phyloP scores from a whole-genome alignment of 2,797 vertebrate species.

The Sebastolobus alascanus region DNA sequence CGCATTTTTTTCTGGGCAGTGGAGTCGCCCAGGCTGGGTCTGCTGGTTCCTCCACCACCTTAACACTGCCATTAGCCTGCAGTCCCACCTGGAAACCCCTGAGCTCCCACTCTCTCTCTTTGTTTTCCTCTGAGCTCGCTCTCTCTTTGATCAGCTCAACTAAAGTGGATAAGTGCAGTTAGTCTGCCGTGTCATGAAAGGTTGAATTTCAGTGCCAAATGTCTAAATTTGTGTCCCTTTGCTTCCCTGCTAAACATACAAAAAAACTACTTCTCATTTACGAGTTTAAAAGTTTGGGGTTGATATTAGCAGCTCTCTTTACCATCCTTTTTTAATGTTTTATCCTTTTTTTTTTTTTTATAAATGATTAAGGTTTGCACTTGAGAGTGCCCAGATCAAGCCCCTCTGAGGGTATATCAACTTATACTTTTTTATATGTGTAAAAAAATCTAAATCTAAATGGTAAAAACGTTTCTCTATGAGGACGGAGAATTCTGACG shows the following conservation, averaged over 20 bases:
- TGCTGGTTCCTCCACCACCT: slow-evolving; percentile 57
- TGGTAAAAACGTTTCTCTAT: not conserved
- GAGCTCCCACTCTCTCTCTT: slow-evolving; percentile 41
- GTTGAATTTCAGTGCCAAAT: too few relatives aligned
- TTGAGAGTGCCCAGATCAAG: too few relatives aligned
- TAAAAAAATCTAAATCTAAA: not conserved
- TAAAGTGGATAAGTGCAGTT: slow-evolving; percentile 20
- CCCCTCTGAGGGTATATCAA: too few relatives aligned
- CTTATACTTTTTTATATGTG: too few relatives aligned
- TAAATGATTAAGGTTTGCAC: too few relatives aligned
- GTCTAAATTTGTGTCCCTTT: not conserved
- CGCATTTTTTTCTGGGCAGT: slow-evolving; percentile 75
- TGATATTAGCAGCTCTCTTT: not conserved
- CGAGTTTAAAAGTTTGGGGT: not conserved
- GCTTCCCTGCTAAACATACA: not conserved
- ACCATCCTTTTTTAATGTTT: too few relatives aligned
- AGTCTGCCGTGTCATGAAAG: not conserved
- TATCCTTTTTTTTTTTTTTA: too few relatives aligned
- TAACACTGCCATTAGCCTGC: slow-evolving; percentile 67
- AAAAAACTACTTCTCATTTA: not conserved
- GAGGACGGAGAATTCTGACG: not conserved
- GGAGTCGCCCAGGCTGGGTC: slow-evolving; percentile 78
- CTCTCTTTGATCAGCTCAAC: slow-evolving; percentile 62
- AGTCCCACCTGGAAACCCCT: slow-evolving; percentile 75
- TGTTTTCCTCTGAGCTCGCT: slow-evolving; percentile 3